These are phyloP conservation scores for Avahi laniger DNA, from an alignment of 2,797 vertebrate species.

Conservation along the genomic window DNA sequence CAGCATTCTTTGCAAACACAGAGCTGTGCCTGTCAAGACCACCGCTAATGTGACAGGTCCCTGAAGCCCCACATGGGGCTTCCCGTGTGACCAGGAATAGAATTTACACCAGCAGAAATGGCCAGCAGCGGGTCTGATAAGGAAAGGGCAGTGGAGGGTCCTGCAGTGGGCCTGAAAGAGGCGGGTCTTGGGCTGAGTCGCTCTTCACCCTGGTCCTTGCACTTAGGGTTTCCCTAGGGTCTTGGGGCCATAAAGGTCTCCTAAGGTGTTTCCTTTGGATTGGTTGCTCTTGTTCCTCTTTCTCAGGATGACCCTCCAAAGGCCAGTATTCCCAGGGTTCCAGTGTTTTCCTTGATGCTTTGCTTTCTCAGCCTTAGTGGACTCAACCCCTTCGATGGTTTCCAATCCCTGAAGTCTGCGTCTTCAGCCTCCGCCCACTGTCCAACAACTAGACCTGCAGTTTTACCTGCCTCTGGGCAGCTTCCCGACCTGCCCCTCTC, in stretches of 20 bases:
- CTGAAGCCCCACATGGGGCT: neutral
- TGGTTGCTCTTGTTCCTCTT: neutral
- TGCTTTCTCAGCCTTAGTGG: neutral
- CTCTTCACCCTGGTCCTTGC: neutral
- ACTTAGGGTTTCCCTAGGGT: too few relatives aligned
- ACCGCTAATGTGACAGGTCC: accelerated
- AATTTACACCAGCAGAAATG: neutral
- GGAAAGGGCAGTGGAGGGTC: accelerated
- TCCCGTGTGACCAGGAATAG: neutral
- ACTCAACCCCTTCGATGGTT: accelerated
- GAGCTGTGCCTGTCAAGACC: neutral
- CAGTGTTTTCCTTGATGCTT: neutral
- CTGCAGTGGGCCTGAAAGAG: neutral
- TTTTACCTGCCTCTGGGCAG: too few relatives aligned
- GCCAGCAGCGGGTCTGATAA: too few relatives aligned
- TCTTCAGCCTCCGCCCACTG: neutral
- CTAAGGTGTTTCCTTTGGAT: neutral
- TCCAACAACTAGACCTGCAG: neutral
- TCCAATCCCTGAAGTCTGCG: neutral
- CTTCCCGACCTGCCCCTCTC: neutral
- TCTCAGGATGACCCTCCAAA: neutral
- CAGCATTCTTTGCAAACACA: too few relatives aligned
- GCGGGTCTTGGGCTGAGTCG: too few relatives aligned
- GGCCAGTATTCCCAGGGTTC: neutral
- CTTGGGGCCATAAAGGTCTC: neutral